These are phyloP conservation scores for Macropus fuliginosus DNA, from an alignment of 2,797 vertebrate species.

Conservation along the genomic window DNA sequence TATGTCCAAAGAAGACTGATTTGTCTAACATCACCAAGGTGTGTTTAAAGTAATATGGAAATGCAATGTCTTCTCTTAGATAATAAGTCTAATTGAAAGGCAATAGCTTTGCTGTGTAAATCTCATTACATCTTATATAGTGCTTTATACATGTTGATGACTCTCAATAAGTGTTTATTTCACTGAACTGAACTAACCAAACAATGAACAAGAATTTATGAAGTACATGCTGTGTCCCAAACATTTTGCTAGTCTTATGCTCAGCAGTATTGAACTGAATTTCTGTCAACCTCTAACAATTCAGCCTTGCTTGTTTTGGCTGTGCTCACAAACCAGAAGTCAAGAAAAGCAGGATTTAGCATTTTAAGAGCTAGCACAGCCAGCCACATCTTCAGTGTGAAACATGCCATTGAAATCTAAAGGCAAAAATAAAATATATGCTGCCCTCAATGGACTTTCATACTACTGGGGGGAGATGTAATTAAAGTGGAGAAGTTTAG, in stretches of 20 bases:
- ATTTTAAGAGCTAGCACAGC: not conserved
- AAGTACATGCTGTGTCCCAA: not conserved
- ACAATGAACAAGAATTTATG: not conserved
- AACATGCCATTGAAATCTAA: not conserved
- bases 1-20: not conserved
- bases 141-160: not conserved
- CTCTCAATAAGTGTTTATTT: not conserved
- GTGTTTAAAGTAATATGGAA: not conserved
- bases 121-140: not conserved
- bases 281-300: not conserved
- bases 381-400: not conserved
- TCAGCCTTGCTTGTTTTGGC: not conserved
- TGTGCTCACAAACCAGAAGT: not conserved
- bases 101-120: not conserved
- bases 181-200: not conserved
- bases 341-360: not conserved
- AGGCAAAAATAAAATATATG: not conserved
- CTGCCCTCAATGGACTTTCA: not conserved
- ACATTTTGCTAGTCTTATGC: not conserved
- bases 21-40: not conserved
- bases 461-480: not conserved
- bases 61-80: not conserved
- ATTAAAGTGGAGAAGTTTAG: not conserved
- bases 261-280: not conserved
- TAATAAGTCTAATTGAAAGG: not conserved